These are phyloP conservation scores for Mionectes macconnelli DNA, from an alignment of 2,113 vertebrate genomes.

Conservation along the genomic window DNA sequence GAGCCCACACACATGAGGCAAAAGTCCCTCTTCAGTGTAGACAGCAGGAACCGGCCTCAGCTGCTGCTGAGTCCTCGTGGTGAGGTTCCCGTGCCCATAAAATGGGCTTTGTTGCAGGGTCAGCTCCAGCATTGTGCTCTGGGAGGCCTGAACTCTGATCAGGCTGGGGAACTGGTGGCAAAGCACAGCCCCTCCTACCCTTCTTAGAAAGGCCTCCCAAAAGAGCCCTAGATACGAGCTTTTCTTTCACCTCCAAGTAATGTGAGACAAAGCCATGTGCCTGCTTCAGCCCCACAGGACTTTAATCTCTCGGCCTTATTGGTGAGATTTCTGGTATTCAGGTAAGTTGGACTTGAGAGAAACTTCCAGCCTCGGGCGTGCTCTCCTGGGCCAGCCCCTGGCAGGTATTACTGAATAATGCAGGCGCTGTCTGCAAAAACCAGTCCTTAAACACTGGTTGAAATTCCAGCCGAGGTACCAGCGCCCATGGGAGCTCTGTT, in stretches of 20 bases:
- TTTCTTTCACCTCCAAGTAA: background rate
- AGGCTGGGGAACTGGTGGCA: background rate
- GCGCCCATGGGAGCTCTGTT: background rate
- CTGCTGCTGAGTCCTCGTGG: background rate
- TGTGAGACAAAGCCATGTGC: background rate
- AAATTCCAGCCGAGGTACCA: background rate
- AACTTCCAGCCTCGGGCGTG: background rate
- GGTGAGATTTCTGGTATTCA: background rate
- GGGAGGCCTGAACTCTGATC: background rate
- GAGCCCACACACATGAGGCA: background rate
- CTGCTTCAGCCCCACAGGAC: background rate
- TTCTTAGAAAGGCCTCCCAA: background rate
- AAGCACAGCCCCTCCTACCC: background rate
- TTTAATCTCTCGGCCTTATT: background rate
- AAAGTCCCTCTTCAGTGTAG: background rate
- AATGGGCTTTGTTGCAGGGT: background rate
- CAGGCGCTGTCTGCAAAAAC: background rate
- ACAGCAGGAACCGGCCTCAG: background rate
- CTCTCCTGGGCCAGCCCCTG: background rate
- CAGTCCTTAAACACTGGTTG: background rate
- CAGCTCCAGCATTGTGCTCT: fast-evolving
- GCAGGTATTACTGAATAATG: slow-evolving; percentile 36
- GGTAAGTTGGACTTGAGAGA: background rate
- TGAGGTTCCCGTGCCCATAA: background rate
- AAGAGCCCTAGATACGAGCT: background rate